Percentiles rank a stretch among this genome's conserved stretches.
Evolutionary conservation across 2,113 vertebrate species (phyloP).

Genomic region (Aphelocoma coerulescens): DNA sequence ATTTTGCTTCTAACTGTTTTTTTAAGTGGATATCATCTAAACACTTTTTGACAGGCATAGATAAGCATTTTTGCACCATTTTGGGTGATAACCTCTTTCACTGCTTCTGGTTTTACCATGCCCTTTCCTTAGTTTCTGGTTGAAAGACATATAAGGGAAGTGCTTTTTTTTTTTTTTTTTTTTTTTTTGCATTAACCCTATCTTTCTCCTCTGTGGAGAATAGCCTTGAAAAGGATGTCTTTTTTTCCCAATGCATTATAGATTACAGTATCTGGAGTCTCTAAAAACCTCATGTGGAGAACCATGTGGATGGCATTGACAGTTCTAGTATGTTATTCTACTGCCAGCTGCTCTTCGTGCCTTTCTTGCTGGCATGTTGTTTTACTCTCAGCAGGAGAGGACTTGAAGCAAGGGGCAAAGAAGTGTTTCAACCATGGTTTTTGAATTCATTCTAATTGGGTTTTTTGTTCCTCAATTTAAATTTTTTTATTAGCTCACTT

Average conservation of each 20-base stretch:
- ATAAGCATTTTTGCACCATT: not conserved
- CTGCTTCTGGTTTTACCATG: not conserved
- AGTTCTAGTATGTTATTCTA: constrained; percentile 1
- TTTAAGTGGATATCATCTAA: not conserved
- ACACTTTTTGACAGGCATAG: not conserved
- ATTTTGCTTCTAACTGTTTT: not conserved
- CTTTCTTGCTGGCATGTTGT: not conserved
- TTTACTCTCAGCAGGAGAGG: constrained; percentile 41
- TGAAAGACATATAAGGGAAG: not conserved
- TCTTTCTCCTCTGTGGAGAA: not conserved
- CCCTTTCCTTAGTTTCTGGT: not conserved
- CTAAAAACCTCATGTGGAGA: constrained; percentile 23
- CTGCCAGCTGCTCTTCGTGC: constrained; percentile 46
- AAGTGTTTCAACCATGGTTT: constrained; percentile 14
- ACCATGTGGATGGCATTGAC: constrained; percentile 15
- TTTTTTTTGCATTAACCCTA: not conserved
- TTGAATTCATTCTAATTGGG: not conserved
- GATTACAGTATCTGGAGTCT: constrained; percentile 5
- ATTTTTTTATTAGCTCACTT: not conserved
- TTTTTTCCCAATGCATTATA: not conserved
- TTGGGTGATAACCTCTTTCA: not conserved
- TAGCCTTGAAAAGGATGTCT: not conserved
- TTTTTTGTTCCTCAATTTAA: not conserved
- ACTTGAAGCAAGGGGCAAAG: constrained; percentile 34
- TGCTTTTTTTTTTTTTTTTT: rapidly evolving